Conservation (phyloP, 2,797 vertebrate genomes). For the Tinamus major region DNA sequence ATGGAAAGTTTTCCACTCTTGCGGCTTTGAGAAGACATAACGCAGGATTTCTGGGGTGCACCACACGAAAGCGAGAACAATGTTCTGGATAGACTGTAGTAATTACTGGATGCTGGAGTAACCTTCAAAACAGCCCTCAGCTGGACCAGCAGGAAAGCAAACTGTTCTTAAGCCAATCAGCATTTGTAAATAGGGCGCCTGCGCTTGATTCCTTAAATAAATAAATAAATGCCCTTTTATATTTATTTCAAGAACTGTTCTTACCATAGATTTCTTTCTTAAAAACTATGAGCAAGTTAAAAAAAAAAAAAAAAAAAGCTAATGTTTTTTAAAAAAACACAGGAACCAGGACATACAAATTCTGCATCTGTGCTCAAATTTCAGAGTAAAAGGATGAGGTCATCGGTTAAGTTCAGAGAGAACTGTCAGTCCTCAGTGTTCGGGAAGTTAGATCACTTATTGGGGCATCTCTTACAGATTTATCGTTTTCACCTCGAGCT, state of each 20-base stretch:
- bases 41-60: not conserved
- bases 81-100: not conserved
- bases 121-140: not conserved
- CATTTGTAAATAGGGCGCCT: slow-evolving; percentile 34
- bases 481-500: not conserved
- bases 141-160: not conserved
- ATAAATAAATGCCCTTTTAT: slow-evolving; percentile 39
- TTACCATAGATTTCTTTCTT: slow-evolving; percentile 39
- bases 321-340: not conserved
- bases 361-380: not conserved
- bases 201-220: not conserved
- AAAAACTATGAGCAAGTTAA: not conserved
- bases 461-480: not conserved
- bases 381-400: not conserved
- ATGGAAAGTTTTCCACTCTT: slow-evolving; percentile 4
- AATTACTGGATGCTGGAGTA: not conserved
- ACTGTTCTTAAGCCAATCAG: not conserved
- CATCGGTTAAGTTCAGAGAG: not conserved
- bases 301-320: not conserved
- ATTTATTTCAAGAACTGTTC: slow-evolving; percentile 40
- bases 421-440: not conserved
- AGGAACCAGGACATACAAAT: not conserved
- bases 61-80: not conserved
- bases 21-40: not conserved
- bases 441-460: not conserved